Evolutionary conservation across 2,113 vertebrate species (phyloP), one percentile per base, ranked within the genome.

Genomic region (Colossoma macropomum): DNA sequence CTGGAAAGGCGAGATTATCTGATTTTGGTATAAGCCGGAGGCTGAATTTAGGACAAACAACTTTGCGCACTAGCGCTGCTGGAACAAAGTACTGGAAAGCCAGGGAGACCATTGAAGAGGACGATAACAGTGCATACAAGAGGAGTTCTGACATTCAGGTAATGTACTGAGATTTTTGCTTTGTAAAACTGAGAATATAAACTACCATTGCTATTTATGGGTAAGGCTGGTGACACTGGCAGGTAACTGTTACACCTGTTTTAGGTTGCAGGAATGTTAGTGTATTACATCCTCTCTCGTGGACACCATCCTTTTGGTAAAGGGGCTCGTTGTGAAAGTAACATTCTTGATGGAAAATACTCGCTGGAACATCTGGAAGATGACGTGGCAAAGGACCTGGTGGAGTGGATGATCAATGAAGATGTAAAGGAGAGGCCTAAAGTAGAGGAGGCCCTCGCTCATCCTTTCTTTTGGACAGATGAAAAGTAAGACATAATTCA

Each of bases 251-350:
- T 38, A 23, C 13, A 25, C 0, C 2, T 11, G 68, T 2, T 79
- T 60, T 50, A 92, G 93, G 92, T 93, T 75, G 90, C 92, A 32
- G 93, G 93, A 32, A 93, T 94, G 92, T 83, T 94, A 68, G 72
- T 85, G 0, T 93, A 93, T 63, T 94, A 92, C 19, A 91, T 92
- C 82, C 87, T 93, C 0, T 90, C 93, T 70, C n/a, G 88, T 59
- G 90, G 92, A 69, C 85, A 90, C 0, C 93, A 94, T 90, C 92
- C 92, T 15, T 94, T 93, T 50, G 89, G 89, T 0, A 52, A 4
- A 78, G 2, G 17, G 16, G 27, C 0, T 2, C 0, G 48, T 16
- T 88, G 87, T 73, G 90, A 89, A 11, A 0, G 0, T 16, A 92
- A 93, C 74, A 94, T 94, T 87, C 0, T 45, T 0, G 0, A 45